Conservation (phyloP, 1,140 invertebrate genomes). For the Druon quercuslanigerum region DNA sequence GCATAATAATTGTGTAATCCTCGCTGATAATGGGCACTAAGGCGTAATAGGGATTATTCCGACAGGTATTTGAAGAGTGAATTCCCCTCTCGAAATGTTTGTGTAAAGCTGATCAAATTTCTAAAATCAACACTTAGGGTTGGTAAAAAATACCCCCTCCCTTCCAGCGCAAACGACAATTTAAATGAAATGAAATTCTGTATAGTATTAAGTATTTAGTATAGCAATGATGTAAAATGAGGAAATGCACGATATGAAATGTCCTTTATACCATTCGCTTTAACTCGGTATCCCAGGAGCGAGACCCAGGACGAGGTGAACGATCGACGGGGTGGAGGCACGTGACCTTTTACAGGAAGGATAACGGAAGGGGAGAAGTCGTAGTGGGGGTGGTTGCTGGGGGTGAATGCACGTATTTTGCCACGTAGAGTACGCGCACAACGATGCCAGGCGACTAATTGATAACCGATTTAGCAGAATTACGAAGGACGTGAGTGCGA, state of each 20-base stretch:
- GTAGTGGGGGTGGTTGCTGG: slow-evolving; percentile 55
- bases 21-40: too few relatives aligned
- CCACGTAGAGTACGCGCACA: slow-evolving; percentile 43
- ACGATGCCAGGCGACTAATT: slow-evolving; percentile 42
- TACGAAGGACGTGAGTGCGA: slow-evolving; percentile 36
- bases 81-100: too few relatives aligned
- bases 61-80: too few relatives aligned
- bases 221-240: slow-evolving; percentile 23
- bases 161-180: too few relatives aligned
- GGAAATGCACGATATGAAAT: neutral
- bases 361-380: slow-evolving; percentile 65
- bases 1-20: too few relatives aligned
- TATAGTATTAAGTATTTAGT: neutral
- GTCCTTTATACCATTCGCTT: slow-evolving; percentile 63
- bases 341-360: slow-evolving; percentile 74
- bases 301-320: slow-evolving; percentile 73
- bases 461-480: slow-evolving; percentile 43
- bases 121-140: too few relatives aligned
- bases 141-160: too few relatives aligned
- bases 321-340: slow-evolving; percentile 71
- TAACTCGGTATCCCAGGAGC: slow-evolving; percentile 65
- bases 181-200: too few relatives aligned
- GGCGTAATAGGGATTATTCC: too few relatives aligned
- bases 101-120: too few relatives aligned
- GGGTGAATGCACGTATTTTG: slow-evolving; percentile 65